phyloP scores from a whole-genome alignment of 2,797 vertebrate genomes.

The Salmo trutta region DNA sequence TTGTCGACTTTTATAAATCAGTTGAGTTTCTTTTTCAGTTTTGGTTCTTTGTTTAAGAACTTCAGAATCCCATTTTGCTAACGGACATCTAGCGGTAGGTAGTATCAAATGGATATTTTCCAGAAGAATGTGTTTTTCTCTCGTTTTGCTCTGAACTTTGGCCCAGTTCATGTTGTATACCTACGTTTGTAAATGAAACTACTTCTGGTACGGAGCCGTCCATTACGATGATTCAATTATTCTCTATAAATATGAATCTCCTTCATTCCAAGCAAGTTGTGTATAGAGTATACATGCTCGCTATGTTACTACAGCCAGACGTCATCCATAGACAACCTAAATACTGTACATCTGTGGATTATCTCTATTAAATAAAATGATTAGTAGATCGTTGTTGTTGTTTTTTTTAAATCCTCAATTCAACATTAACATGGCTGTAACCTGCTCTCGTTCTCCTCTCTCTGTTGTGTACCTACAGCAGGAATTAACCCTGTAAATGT shows the following conservation, averaged over 20 bases:
- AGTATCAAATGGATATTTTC: slow-evolving; percentile 14
- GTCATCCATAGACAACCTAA: not conserved
- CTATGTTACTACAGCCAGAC: not conserved
- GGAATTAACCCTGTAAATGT: not conserved
- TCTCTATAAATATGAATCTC: not conserved
- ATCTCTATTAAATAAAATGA: no score
- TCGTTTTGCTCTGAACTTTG: slow-evolving; percentile 18
- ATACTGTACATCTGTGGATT: not conserved
- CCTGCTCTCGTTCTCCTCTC: no score
- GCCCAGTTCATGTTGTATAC: not conserved
- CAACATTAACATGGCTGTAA: no score
- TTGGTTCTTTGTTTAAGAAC: no score
- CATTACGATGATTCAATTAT: not conserved
- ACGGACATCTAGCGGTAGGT: slow-evolving; percentile 18
- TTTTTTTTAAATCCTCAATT: no score
- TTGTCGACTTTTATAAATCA: no score
- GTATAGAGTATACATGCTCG: not conserved
- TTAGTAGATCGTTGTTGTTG: no score
- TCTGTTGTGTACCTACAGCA: not conserved
- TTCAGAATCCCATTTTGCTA: not conserved
- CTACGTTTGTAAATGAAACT: not conserved
- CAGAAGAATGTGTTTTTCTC: not conserved
- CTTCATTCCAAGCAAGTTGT: not conserved
- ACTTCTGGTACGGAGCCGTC: not conserved
- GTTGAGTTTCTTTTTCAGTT: no score